Evolutionary conservation across 1,140 invertebrate genomes (phyloP), one percentile per base, ranked within the genome.

Genomic region (Probaryconus sp.): DNA sequence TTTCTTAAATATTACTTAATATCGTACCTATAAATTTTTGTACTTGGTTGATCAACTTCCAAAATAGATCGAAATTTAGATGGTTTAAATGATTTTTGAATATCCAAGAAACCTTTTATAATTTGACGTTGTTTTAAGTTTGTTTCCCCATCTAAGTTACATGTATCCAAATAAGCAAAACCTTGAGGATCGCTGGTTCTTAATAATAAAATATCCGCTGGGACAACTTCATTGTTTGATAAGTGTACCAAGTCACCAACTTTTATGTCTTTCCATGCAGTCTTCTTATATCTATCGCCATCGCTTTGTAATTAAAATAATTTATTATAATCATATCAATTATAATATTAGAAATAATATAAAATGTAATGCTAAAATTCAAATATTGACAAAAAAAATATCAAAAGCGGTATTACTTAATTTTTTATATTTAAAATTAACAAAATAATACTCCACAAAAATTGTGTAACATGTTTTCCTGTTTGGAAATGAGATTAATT

Each of bases 121-220:
- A 96, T 94, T 86, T 98, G 93, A 80, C 97, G 90, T 79, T 98
- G 96, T 88, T 99, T 99, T 35, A 99, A 89, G 90, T 99, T 99
- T n/a, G 97, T 99, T 89, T 99, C 98, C 6, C 98, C 98, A 83
- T 99, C 98, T 74, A 99, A 89, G 89, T 99, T 99, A 68, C 97
- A 96, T 1, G 98, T 99, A 88, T 99, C 92, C 81, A 99, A 94
- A 87, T 98, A 99, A 84, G 97, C 99, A 76, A 98, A 91, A 18
- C 97, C 97, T 81, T 96, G 91, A 2, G 95, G 93, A 88, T 98
- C 97, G 83, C 96, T 97, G 33, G 94, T 95, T 65, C 93, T 90
- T 24, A 99, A 88, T 14, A 99, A 85, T 17, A 99, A 89, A 78
- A 99, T 94, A 86, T 99, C 98, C 2, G 98, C 97, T 4, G 98